phyloP scores from a whole-genome alignment of 2,797 vertebrate genomes.

The Chelonia mydas region DNA sequence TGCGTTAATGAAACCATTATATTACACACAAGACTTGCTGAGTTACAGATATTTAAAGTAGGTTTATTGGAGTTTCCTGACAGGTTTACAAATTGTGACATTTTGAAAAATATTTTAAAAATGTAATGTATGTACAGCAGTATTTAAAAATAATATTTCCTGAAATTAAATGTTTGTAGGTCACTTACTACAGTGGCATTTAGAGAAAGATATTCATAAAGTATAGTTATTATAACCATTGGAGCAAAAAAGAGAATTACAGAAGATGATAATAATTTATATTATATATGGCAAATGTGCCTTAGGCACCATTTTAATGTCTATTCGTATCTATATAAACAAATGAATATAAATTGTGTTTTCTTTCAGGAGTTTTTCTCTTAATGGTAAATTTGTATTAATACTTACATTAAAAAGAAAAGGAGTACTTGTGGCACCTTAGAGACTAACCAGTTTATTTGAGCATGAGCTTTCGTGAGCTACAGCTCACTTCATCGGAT shows the following conservation, averaged over 20 bases:
- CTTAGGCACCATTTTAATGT: neutral
- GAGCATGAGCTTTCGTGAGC: too few relatives aligned
- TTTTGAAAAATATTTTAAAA: conserved; percentile 33
- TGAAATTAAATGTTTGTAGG: conserved; percentile 7
- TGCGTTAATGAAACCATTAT: neutral
- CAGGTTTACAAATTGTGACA: neutral
- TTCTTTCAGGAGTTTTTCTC: neutral
- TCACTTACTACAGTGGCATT: neutral
- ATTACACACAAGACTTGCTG: neutral
- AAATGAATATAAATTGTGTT: neutral
- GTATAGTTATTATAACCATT: neutral
- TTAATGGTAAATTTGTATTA: neutral
- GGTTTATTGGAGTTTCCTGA: neutral
- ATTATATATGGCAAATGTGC: neutral
- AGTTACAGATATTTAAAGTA: conserved; percentile 26
- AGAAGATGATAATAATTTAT: neutral
- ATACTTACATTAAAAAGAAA: neutral
- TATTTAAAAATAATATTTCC: conserved; percentile 1
- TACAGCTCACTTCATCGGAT: too few relatives aligned
- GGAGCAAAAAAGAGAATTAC: neutral
- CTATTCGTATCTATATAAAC: neutral
- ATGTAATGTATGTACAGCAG: neutral
- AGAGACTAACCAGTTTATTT: too few relatives aligned
- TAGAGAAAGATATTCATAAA: neutral
- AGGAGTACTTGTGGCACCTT: too few relatives aligned